Evolutionary conservation across 2,888 invertebrate species (phyloP).

Genomic region (Piscicola geometra): DNA sequence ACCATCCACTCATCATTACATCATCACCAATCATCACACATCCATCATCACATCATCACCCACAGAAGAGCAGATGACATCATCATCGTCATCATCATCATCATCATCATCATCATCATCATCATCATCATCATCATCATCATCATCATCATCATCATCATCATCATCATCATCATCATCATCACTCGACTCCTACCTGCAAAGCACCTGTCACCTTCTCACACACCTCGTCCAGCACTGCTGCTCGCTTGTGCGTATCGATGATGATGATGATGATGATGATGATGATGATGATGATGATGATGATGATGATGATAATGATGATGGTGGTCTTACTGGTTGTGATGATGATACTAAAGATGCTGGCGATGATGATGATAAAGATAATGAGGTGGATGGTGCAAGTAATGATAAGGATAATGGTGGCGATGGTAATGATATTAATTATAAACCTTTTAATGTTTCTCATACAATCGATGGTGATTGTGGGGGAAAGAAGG

Average conservation of each 20-base stretch:
- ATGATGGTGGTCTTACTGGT: slow-evolving; percentile 34
- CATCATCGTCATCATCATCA: not conserved
- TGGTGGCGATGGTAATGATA: not conserved
- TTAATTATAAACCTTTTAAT: not conserved
- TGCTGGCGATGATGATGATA: not conserved
- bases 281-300: slow-evolving; percentile 19
- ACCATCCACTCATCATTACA: no score
- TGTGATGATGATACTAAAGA: slow-evolving; percentile 6
- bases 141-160: not conserved
- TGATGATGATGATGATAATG: slow-evolving; percentile 30
- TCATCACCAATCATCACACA: no score
- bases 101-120: slow-evolving; percentile 8
- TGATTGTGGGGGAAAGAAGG: no score
- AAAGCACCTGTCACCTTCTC: not conserved
- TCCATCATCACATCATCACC: no score
- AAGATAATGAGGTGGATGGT: not conserved
- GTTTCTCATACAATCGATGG: not conserved
- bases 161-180: not conserved
- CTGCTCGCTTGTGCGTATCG: no score
- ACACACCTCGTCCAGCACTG: not conserved
- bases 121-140: slow-evolving; percentile 8
- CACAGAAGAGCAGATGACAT: no score
- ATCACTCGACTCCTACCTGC: not conserved
- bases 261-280: slow-evolving; percentile 26
- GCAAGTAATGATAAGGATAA: not conserved